phyloP scores from a whole-genome alignment of 2,113 vertebrate genomes.

The Pipa parva region DNA sequence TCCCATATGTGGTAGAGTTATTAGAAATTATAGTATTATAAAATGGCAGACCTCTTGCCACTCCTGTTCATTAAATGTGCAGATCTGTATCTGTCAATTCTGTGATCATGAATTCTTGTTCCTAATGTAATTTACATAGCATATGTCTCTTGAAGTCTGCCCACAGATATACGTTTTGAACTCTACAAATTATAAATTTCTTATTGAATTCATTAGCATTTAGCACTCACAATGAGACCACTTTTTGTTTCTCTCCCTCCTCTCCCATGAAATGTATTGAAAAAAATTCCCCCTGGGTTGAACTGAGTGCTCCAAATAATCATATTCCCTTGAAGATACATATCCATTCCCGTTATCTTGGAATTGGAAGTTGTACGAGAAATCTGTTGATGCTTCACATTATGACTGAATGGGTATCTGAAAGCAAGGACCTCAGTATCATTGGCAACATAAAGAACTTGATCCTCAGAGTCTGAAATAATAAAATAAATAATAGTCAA shows the following conservation, averaged over 20 bases:
- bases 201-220: no score
- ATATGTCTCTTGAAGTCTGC: no score
- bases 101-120: no score
- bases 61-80: no score
- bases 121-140: no score
- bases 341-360: constrained; percentile 94
- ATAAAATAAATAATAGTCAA: constrained; percentile 45
- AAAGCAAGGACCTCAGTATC: constrained; percentile 98
- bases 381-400: constrained; percentile 86
- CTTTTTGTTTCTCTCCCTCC: constrained; percentile 82
- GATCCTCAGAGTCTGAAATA: constrained; percentile 93
- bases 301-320: constrained; percentile 98
- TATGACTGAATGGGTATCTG: constrained; percentile 98
- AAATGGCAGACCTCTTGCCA: no score
- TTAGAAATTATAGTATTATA: no score
- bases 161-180: no score
- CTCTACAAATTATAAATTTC: no score
- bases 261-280: constrained; percentile 79
- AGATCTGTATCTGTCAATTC: no score
- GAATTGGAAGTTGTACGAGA: constrained; percentile 94
- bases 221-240: constrained; percentile 95
- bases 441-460: constrained; percentile 98
- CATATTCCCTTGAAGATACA: constrained; percentile 89
- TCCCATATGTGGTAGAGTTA: no score
- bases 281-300: constrained; percentile 97